Evolutionary conservation across 2,888 invertebrate species (phyloP), one percentile per base, ranked within the genome.

Genomic region (Fissipunctia ypsillon): DNA sequence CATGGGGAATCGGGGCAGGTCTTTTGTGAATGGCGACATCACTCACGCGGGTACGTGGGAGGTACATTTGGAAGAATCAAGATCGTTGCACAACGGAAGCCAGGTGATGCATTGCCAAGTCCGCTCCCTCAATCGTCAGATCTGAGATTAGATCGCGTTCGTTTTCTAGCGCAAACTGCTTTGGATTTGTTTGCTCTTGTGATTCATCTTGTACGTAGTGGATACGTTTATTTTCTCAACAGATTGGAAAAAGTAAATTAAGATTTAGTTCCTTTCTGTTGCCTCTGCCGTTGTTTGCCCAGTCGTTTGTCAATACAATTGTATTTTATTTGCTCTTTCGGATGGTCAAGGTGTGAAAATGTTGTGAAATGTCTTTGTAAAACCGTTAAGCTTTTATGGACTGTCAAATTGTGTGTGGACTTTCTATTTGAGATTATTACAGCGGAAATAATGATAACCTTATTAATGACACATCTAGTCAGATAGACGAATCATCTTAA

Each of bases 31-130:
- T 92, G 92, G 93, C 86, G 80, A 89, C 85, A 91, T 92, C 89
- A 90, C 89, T 94, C 92, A 92, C 91, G 88, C 91, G 90, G 89
- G 89, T 91, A 94, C 93, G 95, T 95, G 94, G 95, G 95, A 94
- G 94, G 94, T 93, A 93, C 91, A 92, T 94, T 94, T 93, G 91
- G 90, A 92, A 93, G 92, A 93, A 95, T 96, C 95, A 95, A 95
- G 95, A 95, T 95, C 90, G 92, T 91, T 94, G 94, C 88, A 87
- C 93, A 95, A 93, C 94, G 95, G 95, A 95, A 96, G 95, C 94
- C 90, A 93, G 93, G 94, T 95, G 95, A 96, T 95, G 95, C 94
- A 95, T 96, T 93, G 93, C 94, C 87, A 89, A 92, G 90, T 90
- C 88, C 90, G 90, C 88, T 92, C 91, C 90, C 91, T 93, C 95